Evolutionary conservation across 2,888 invertebrate genomes (phyloP).

Genomic region (Syritta pipiens): DNA sequence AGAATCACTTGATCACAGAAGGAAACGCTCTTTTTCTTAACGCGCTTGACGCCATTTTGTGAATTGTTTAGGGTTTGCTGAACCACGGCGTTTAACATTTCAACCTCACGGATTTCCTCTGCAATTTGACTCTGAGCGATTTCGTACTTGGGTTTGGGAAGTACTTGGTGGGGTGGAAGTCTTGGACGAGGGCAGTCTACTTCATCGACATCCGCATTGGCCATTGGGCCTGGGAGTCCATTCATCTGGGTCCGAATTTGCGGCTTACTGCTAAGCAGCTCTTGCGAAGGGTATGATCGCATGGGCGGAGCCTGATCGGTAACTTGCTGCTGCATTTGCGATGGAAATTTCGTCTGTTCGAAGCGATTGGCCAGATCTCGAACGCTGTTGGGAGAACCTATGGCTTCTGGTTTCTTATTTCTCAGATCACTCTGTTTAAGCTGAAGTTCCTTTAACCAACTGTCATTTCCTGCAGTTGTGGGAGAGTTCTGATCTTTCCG

Average conservation of each 20-base stretch:
- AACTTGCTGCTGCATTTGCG: constrained; percentile 27
- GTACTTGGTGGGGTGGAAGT: constrained; percentile 72
- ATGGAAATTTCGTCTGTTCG: constrained; percentile 80
- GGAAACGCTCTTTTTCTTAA: constrained; percentile 95
- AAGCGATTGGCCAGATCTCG: constrained; percentile 91
- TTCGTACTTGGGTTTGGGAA: constrained; percentile 77
- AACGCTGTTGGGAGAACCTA: constrained; percentile 79
- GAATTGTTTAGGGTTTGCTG: constrained; percentile 81
- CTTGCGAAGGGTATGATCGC: constrained; percentile 77
- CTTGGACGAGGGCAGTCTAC: constrained; percentile 75
- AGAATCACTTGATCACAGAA: constrained; percentile 96
- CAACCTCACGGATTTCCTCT: constrained; percentile 82
- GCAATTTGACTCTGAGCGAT: constrained; percentile 81
- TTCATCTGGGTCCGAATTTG: constrained; percentile 80
- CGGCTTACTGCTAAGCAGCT: constrained; percentile 73
- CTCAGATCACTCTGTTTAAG: constrained; percentile 86
- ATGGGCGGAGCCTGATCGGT: constrained; percentile 67
- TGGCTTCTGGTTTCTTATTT: constrained; percentile 76
- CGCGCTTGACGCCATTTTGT: constrained; percentile 81
- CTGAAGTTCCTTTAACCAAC: constrained; percentile 89
- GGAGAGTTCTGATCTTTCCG: constrained; percentile 78
- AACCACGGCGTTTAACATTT: constrained; percentile 81
- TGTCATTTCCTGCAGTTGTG: constrained; percentile 71
- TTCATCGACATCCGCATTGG: constrained; percentile 73
- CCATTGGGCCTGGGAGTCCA: constrained; percentile 75